These are phyloP conservation scores for Pheosia tremula DNA, from an alignment of 2,888 invertebrate species.

Conservation along the genomic window DNA sequence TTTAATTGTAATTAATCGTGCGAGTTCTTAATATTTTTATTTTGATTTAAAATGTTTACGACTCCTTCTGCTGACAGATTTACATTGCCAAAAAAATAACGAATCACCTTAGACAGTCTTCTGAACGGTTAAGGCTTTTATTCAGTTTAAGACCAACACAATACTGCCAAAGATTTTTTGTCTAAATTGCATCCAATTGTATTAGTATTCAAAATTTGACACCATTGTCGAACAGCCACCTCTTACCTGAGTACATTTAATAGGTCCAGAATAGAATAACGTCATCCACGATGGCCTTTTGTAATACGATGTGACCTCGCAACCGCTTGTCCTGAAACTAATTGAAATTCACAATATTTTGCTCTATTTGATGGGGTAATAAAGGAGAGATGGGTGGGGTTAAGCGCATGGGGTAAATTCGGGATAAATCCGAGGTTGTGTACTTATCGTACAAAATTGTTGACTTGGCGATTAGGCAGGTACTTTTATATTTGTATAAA, in stretches of 20 bases:
- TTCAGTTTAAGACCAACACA: neutral
- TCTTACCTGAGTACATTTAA: slow-evolving; percentile 52
- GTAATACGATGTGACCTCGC: slow-evolving; percentile 64
- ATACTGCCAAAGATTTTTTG: neutral
- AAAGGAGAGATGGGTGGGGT: slow-evolving; percentile 18
- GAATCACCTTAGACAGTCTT: too few species aligned
- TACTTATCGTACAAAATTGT: neutral
- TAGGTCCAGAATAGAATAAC: slow-evolving; percentile 60
- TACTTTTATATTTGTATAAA: neutral
- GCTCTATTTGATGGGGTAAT: slow-evolving; percentile 51
- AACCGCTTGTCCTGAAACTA: slow-evolving; percentile 62
- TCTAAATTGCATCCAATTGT: neutral
- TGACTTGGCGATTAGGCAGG: neutral
- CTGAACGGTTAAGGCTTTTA: neutral
- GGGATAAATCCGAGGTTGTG: slow-evolving; percentile 14
- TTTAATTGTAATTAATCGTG: too few species aligned
- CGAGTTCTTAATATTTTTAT: too few species aligned
- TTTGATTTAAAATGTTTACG: too few species aligned
- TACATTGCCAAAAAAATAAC: too few species aligned
- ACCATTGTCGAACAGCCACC: slow-evolving; percentile 49
- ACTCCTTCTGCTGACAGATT: too few species aligned
- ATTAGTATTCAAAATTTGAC: slow-evolving; percentile 11
- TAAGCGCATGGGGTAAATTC: slow-evolving; percentile 21
- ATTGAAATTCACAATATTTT: slow-evolving; percentile 77
- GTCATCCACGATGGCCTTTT: slow-evolving; percentile 66